phyloP scores from a whole-genome alignment of 2,113 vertebrate species.

The Ceratotherium simum region DNA sequence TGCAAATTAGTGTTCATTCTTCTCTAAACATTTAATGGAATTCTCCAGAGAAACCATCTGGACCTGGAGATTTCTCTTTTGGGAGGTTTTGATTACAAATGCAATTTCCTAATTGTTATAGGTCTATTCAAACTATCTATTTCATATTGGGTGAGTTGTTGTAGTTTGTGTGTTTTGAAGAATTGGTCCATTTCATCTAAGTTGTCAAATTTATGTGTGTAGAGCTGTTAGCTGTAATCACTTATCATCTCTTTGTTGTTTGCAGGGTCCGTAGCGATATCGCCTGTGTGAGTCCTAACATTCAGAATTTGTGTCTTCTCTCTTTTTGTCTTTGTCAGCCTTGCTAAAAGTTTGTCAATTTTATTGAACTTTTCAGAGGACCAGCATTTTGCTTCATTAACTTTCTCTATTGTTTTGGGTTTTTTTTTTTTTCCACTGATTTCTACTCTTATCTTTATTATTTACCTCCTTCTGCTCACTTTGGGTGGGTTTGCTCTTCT shows the following conservation, averaged over 20 bases:
- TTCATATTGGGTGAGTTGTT: background rate
- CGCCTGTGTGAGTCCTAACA: background rate
- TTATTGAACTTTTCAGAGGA: background rate
- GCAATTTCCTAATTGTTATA: background rate
- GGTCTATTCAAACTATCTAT: background rate
- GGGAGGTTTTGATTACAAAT: background rate
- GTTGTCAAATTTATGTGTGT: background rate
- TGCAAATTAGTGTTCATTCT: background rate
- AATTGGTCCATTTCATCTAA: slow-evolving; percentile 11
- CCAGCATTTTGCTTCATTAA: background rate
- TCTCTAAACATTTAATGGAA: background rate
- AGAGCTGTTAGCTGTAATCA: background rate
- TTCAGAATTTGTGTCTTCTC: background rate
- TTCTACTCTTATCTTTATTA: background rate
- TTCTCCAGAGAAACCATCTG: slow-evolving; percentile 17
- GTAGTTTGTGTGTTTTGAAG: background rate
- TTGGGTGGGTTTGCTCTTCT: background rate
- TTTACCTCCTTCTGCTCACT: background rate
- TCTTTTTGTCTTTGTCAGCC: background rate
- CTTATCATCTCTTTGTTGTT: background rate
- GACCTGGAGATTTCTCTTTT: background rate
- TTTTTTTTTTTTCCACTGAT: background rate
- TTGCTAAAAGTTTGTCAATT: background rate
- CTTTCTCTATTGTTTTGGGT: background rate
- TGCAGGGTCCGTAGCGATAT: background rate